Evolutionary conservation across 2,888 invertebrate species (phyloP).

Genomic region (Papilio demoleus): DNA sequence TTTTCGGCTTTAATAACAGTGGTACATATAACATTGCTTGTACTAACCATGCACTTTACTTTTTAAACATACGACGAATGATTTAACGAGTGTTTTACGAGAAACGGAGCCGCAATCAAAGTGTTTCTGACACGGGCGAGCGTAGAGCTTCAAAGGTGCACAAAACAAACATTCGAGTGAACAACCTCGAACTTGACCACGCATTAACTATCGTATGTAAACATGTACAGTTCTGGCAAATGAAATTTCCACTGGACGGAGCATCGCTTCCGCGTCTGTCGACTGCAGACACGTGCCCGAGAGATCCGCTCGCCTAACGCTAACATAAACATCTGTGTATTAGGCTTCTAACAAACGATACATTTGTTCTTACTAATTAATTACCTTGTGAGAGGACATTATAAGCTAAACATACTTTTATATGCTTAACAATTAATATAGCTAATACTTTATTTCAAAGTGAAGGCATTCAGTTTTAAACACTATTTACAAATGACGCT

Average conservation of each 20-base stretch:
- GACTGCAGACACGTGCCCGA: constrained; percentile 62
- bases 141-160: constrained; percentile 22
- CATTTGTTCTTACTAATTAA: constrained; percentile 37
- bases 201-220: constrained; percentile 67
- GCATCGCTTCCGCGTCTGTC: constrained; percentile 64
- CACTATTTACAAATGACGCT: constrained; percentile 9
- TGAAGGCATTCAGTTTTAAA: not conserved
- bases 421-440: not conserved
- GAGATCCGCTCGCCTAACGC: constrained; percentile 58
- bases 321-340: constrained; percentile 50
- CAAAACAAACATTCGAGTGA: constrained; percentile 49
- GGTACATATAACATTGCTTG: not conserved
- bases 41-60: not conserved
- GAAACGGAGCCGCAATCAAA: constrained; percentile 33
- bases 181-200: constrained; percentile 79
- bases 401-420: not conserved
- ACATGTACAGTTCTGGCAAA: constrained; percentile 66
- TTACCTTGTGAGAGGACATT: not conserved
- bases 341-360: constrained; percentile 30
- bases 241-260: constrained; percentile 69
- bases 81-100: constrained; percentile 34
- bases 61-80: constrained; percentile 19
- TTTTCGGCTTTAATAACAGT: constrained; percentile 1
- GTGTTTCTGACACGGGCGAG: constrained; percentile 14
- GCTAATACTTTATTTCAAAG: not conserved